Base-by-base conservation (phyloP, 2,797 vertebrate species). In the Ptychobarbus kaznakovi region DNA sequence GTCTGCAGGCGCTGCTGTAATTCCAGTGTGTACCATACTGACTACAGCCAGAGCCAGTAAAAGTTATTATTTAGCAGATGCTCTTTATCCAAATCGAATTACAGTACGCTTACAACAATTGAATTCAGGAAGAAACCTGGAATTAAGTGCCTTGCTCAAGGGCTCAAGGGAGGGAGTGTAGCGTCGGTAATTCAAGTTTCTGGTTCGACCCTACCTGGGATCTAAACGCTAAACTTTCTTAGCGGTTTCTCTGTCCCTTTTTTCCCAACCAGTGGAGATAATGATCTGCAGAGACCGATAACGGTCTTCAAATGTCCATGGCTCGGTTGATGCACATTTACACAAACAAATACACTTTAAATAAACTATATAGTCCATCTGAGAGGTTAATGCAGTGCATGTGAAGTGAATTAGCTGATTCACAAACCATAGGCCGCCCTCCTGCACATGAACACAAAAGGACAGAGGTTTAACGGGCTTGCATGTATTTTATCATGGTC, bases 371-470 rank as follows among this genome's bases (percentile, higher is more conserved):
- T 77, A 70, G 38, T 80, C 84, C 56, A 70, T 88, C 80, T 85
- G 87, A 88, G 87, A 88, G 91, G 86, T 90, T 90, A 84, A 91
- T 88, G 89, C 86, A 91, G 92, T 91, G 91, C 93, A 90, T 91
- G 82, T 85, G 88, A 84, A 93, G 91, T 91, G 86, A 90, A 90
- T 87, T 65, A 38, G 69, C 87, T 86, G 80, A 87, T 90, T 90
- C 87, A 87, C 80, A 77, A 65, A 88, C 79, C 44, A 56, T 12
- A 70, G 85, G 75, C 72, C 63, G 35, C 69, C 53, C 81, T 65
- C 86, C 80, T 22, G 84, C 68, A 85, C 49, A 79, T 63, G 56
- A 83, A 87, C 87, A 84, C 20, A 56, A 82, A 86, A 75, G 85
- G 25, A 58, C 85, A 77, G 79, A 70, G 63, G 53, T 73, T 66